Evolutionary conservation across 2,113 vertebrate species (phyloP), one percentile per base, ranked within the genome.

Genomic region (Cepphus grylle): DNA sequence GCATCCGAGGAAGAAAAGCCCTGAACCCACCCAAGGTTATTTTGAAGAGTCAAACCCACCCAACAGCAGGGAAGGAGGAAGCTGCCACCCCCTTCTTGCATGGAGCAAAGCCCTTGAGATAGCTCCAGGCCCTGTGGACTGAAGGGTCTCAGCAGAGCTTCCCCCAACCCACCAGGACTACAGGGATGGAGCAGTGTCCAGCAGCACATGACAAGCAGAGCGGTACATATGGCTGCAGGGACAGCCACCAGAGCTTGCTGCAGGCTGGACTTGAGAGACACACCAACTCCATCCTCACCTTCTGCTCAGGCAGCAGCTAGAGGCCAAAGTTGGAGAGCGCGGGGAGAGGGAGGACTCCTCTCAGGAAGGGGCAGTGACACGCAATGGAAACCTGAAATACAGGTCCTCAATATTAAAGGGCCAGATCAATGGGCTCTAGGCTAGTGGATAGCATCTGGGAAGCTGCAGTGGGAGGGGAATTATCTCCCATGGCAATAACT

Each of bases 211-310:
- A 12, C 0, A 5, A 36, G 6, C 52, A 22, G 71, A 40, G 16
- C 2, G 0, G 40, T 6, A 13, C 9, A 0, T 3, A 11, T 1
- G 34, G 42, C 32, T 70, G 23, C 62, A 58, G 62, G 69, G 30
- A 15, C 7, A 25, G 40, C 27, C 22, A 52, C 8, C 13, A 30
- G 69, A 49, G n/a, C 59, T 49, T 30, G 61, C 49, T 56, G 32
- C 9, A 25, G 69, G 38, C 53, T 59, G 34, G 26, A 8, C 50
- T 36, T 11, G 1, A 49, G 19, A 49, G 25, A 32, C n/a, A 42
- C 73, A 45, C 15, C 69, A 49, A 4, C 19, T 34, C 58, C 21
- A 15, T 70, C 43, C 62, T 85, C 47, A 38, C 25, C 21, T 25
- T 36, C 71, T 38, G 30, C 63, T 72, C 52, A 40, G 40, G 27